Evolutionary conservation across 1,140 invertebrate genomes (phyloP), one percentile per base, ranked within the genome.

Genomic region (Sogatella furcifera): DNA sequence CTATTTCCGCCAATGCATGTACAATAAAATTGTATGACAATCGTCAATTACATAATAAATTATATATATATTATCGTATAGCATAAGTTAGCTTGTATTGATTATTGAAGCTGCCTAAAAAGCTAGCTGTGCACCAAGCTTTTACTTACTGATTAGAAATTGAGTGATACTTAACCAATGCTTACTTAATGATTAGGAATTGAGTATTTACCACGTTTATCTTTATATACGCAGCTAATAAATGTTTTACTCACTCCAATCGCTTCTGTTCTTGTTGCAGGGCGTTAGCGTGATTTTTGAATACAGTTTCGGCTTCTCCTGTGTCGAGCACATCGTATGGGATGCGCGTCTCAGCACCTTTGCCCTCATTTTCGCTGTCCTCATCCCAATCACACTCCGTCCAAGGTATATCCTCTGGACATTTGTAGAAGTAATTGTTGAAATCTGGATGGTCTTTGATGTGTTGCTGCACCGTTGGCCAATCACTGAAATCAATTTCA

Each of bases 301-400:
- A 97, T 9, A 92, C 89, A 0, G 84, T 86, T 73, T 95, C 92
- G 13, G 92, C 92, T 71, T 97, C 93, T 49, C 85, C 83, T 4
- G 90, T 91, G 67, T 92, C 89, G 11, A 97, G 76, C 54, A 97
- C 86, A 71, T 95, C 91, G 70, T 90, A 92, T 2, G 95, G 95
- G 70, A 97, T 93, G 69, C 90, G 80, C 41, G 78, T 77, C 64
- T 84, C 83, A 64, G 82, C 82, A 67, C 83, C 81, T 55, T 69
- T 67, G 22, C 56, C 60, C 46, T 74, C 67, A 63, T n/a, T n/a
- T n/a, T n/a, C n/a, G n/a, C 76, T 79, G 65, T 82, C 79, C 14
- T 81, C 80, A 56, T 85, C 79, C 57, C 88, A 80, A 68, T 86
- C 84, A 68, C 82, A 82, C 69, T 89, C 86, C 22, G 86, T 84